Percentiles rank a stretch among this genome's conserved stretches.
phyloP scores from a whole-genome alignment of 64 coral and sea anemone species.

The Actinia tenebrosa region DNA sequence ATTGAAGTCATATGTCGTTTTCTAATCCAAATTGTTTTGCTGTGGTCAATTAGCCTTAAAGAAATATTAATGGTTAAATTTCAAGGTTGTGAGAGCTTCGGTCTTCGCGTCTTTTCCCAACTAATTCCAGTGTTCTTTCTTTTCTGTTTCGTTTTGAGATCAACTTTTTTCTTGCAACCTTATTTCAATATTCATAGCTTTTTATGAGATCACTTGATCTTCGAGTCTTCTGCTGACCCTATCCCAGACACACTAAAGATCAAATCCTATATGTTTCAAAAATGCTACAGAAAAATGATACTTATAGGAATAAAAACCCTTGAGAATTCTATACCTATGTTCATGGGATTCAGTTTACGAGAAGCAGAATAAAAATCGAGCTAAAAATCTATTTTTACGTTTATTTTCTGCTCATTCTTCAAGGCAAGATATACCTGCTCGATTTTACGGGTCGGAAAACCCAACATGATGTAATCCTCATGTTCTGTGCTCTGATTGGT shows the following conservation, averaged over 20 bases:
- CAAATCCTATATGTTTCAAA: background rate
- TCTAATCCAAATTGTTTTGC: no score
- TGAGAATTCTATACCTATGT: background rate
- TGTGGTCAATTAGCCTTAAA: no score
- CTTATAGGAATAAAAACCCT: background rate
- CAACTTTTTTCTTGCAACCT: background rate
- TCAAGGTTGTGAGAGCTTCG: background rate
- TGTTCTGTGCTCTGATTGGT: constrained; percentile 8
- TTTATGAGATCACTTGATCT: constrained; percentile 11
- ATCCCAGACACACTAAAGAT: background rate
- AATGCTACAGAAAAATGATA: background rate
- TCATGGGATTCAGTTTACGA: background rate
- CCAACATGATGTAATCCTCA: constrained; percentile 24
- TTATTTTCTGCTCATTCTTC: background rate
- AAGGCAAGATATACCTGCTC: constrained; percentile 9
- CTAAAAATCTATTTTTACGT: background rate
- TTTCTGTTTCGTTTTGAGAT: background rate
- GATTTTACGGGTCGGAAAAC: constrained; percentile 15
- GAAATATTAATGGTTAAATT: background rate
- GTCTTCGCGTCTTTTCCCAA: background rate
- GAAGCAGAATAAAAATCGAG: background rate
- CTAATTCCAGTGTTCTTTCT: background rate
- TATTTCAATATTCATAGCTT: constrained; percentile 4
- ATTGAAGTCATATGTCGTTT: no score
- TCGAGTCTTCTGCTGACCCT: background rate